Evolutionary conservation across 2,797 vertebrate species (phyloP).

Genomic region (Clarias laeviceps): DNA sequence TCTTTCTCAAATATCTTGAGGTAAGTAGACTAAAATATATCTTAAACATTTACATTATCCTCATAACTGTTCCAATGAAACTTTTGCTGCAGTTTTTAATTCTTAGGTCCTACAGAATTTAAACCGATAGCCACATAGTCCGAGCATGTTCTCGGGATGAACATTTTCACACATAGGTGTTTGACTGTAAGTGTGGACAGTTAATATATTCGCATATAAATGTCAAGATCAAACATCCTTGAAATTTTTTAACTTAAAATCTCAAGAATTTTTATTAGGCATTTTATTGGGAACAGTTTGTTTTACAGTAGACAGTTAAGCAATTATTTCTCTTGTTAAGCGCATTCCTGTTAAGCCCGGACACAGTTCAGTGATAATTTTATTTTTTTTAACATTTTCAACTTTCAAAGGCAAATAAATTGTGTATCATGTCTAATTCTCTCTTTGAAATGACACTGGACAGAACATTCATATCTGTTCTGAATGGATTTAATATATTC

Average conservation of each 20-base stretch:
- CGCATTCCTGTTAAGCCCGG: not conserved
- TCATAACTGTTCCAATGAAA: not conserved
- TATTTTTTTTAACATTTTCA: not conserved
- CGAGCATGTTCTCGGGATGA: not conserved
- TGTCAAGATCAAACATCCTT: not conserved
- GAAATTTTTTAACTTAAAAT: not conserved
- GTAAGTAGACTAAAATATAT: conserved; percentile 37
- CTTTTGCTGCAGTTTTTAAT: not conserved
- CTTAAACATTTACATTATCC: conserved; percentile 46
- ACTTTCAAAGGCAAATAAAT: not conserved
- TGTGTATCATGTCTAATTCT: not conserved
- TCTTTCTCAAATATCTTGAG: conserved; percentile 55
- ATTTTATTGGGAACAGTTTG: not conserved
- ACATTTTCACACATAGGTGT: not conserved
- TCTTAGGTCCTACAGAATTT: not conserved
- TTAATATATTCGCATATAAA: not conserved
- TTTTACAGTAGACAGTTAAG: not conserved
- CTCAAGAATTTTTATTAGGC: not conserved
- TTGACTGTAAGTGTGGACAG: not conserved
- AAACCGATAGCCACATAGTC: not conserved
- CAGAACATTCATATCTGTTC: not conserved
- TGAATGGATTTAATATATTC: not conserved
- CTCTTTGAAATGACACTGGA: not conserved
- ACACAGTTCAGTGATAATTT: not conserved
- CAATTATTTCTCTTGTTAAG: not conserved